Base-by-base conservation (phyloP, 2,797 vertebrate species). In the Enteromius viviparus region DNA sequence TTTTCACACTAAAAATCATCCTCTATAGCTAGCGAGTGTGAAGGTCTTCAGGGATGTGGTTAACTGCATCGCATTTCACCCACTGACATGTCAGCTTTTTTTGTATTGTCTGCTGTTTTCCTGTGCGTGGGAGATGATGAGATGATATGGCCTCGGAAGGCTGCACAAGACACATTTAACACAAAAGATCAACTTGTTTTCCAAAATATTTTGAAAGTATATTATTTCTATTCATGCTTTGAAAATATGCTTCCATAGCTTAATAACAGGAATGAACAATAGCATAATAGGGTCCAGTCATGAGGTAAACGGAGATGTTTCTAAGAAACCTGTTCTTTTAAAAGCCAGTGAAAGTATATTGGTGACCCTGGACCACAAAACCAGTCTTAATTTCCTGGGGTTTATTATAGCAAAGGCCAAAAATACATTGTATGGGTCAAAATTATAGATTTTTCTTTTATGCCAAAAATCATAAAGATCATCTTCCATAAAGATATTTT, bases 91-190 rank as follows among this genome's bases (percentile, higher is more conserved):
- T 76, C 64, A 83, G 65, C 64, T 64, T 55, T 76, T 82, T 80
- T 76, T 47, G 51, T 76, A 60, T 83, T 69, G 72, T 77, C 6
- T 77, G 74, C 81, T 47, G 37, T 83, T 77, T 83, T 76, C 74
- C 81, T 76, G 72, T 83, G 49, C 15, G 64, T 77, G 7, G 74
- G 81, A 76, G 72, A 58, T 40, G 15, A 32, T 53, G 81, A 69
- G 64, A 76, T 51, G n/a, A 51, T 53, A 29, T 3, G 26, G 47
- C 8, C 65, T 55, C 14, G 12, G 11, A 53, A 58, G 21, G 4
- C n/a, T 58, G 14, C 21, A 55, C 21, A 65, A 65, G 5, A 14
- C 10, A 10, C 3, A 15, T 6, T 32, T 34, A n/a, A 75, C 3
- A 14, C 51, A 40, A 75, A 37, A 74, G 23, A 51, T 72, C 17